phyloP scores from a whole-genome alignment of 2,888 invertebrate species.

The Drosophila rubida region DNA sequence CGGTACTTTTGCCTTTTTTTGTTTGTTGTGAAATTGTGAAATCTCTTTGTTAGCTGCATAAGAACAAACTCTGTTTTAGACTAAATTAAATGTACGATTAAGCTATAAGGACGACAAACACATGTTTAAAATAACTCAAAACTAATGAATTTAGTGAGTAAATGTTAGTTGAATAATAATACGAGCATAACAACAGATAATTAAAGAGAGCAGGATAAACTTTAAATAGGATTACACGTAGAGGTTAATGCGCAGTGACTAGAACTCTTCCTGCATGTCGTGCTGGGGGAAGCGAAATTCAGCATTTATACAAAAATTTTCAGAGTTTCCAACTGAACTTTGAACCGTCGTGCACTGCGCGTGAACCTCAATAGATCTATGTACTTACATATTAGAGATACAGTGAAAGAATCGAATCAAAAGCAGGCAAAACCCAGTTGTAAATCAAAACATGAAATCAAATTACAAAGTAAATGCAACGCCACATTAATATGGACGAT shows the following conservation, averaged over 20 bases:
- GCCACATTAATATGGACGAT: conserved; percentile 28
- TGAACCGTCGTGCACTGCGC: conserved; percentile 20
- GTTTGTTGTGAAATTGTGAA: conserved; percentile 35
- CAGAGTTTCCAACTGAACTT: conserved; percentile 24
- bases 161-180: conserved; percentile 64
- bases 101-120: conserved; percentile 25
- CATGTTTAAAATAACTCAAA: conserved; percentile 44
- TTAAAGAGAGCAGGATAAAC: conserved; percentile 19
- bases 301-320: conserved; percentile 18
- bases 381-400: conserved; percentile 22
- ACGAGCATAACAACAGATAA: conserved; percentile 24
- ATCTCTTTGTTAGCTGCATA: conserved; percentile 41
- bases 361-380: conserved; percentile 44
- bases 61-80: conserved; percentile 56
- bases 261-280: conserved; percentile 14
- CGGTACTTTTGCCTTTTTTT: conserved; percentile 34
- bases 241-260: conserved; percentile 47
- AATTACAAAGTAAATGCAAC: conserved; percentile 37
- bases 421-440: conserved; percentile 46
- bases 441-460: conserved; percentile 61
- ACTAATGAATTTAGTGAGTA: conserved; percentile 53
- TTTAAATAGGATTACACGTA: conserved; percentile 40
- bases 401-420: conserved; percentile 34
- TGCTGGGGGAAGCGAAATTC: conserved; percentile 20
- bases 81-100: conserved; percentile 34